Evolutionary conservation across 2,888 invertebrate species (phyloP).

Genomic region (Drosophila limbata): DNA sequence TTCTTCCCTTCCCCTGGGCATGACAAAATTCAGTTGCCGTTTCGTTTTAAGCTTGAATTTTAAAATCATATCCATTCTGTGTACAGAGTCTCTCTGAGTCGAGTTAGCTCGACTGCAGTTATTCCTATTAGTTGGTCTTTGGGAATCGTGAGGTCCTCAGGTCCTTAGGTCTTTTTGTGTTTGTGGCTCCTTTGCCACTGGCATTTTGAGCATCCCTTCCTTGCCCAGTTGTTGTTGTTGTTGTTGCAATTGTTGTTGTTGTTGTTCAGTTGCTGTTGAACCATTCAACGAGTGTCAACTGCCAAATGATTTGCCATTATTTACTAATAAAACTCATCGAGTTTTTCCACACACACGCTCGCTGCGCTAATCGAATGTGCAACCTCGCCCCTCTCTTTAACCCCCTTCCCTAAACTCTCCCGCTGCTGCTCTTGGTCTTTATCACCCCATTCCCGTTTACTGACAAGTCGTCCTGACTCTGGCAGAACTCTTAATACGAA

Average conservation of each 20-base stretch:
- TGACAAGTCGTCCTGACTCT: conserved; percentile 46
- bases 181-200: background rate
- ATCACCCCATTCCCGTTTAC: conserved; percentile 11
- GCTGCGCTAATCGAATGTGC: conserved; percentile 69
- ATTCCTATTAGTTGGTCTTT: conserved; percentile 8
- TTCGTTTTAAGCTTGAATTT: no score
- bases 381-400: background rate
- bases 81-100: background rate
- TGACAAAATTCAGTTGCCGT: no score
- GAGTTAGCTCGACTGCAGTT: background rate
- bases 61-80: no score
- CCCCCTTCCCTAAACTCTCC: background rate
- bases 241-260: no score
- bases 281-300: conserved; percentile 80
- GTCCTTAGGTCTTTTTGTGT: conserved; percentile 28
- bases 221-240: background rate
- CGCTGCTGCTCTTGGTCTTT: background rate
- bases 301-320: conserved; percentile 85
- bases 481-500: conserved; percentile 70
- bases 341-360: conserved; percentile 53
- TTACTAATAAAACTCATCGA: conserved; percentile 84
- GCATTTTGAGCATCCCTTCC: no score
- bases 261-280: background rate
- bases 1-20: no score
- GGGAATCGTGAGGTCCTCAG: conserved; percentile 15